Base-by-base conservation (phyloP, 2,797 vertebrate species). In the Chaunax sp. region DNA sequence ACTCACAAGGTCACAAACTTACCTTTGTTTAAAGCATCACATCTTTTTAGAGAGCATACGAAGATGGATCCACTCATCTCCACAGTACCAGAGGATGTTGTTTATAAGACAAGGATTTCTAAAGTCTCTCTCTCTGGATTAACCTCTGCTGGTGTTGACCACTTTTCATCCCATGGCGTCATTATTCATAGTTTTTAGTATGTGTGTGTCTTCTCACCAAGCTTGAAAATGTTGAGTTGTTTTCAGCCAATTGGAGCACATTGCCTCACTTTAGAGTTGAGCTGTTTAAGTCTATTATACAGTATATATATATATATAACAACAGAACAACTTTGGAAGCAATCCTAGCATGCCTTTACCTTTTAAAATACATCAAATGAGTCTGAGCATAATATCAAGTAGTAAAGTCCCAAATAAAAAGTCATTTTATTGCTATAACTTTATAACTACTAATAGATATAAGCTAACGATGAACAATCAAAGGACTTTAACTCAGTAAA, bases 71-170 rank as follows among this genome's bases (percentile, higher is more conserved):
- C 41, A 6, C 40, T 46, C 53, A 0, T 51, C 33, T 59, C 55
- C 16, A 9, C 40, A 18, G 51, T 1, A 33, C 12, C 9, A 75
- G 60, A 65, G 18, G 26, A 63, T 13, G 2, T 52, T 86, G 83
- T 87, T 89, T 84, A 87, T 73, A 80, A 58, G 4, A 71, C 0
- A 0, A 45, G 65, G 67, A 72, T 43, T 60, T 71, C 43, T 68
- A n/a, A 69, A 61, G 64, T 77, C 75, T 77, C 66, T 55, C 57
- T 54, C 23, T 64, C 75, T 72, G 72, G 77, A 75, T 72, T 78
- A 70, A 67, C 63, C 47, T 61, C 52, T 62, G 66, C 62, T 56
- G 57, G 70, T 67, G 75, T 63, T 81, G 62, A 63, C 16, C 58
- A 59, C 75, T 58, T 67, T 54, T 76, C 40, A 65, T 72, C 45